A percentile compares a stretch with the other conserved stretches of the same genome.
phyloP scores from a whole-genome alignment of 2,888 invertebrate genomes.

The Portevinia maculata region DNA sequence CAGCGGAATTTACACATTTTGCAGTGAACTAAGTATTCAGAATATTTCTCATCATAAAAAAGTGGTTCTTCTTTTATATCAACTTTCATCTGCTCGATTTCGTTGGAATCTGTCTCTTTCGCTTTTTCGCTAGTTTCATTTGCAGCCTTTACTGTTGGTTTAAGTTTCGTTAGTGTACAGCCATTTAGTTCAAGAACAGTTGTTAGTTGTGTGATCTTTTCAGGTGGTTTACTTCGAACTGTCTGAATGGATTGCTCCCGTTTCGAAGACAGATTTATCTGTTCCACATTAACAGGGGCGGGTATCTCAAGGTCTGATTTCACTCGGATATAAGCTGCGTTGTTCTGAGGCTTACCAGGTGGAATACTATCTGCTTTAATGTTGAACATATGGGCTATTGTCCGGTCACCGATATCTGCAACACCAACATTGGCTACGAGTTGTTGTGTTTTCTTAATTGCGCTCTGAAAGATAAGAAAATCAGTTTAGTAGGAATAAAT shows the following conservation, averaged over 20 bases:
- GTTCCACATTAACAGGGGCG: slow-evolving; percentile 12
- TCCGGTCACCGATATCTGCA: slow-evolving; percentile 50
- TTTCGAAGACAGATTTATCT: not conserved
- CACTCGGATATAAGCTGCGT: not conserved
- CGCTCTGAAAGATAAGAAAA: slow-evolving; percentile 36
- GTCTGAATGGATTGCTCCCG: slow-evolving; percentile 14
- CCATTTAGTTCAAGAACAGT: slow-evolving; percentile 77
- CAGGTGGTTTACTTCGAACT: slow-evolving; percentile 6
- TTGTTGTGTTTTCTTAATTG: slow-evolving; percentile 53
- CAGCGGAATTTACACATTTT: slow-evolving; percentile 74
- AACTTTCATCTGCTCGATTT: slow-evolving; percentile 16
- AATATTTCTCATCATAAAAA: slow-evolving; percentile 6
- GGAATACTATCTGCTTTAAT: slow-evolving; percentile 10
- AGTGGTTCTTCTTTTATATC: slow-evolving; percentile 60
- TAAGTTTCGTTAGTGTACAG: slow-evolving; percentile 75
- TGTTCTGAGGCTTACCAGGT: not conserved
- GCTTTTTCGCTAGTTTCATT: not conserved
- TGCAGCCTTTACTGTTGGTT: slow-evolving; percentile 7
- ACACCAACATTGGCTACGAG: slow-evolving; percentile 49
- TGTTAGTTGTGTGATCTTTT: slow-evolving; percentile 75
- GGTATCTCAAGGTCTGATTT: slow-evolving; percentile 18
- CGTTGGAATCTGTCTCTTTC: slow-evolving; percentile 4
- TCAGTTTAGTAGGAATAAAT: not conserved
- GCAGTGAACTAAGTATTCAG: slow-evolving; percentile 59
- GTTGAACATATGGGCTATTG: slow-evolving; percentile 54